These are phyloP conservation scores for Campoletis sonorensis DNA, from an alignment of 1,140 invertebrate species.

Conservation along the genomic window DNA sequence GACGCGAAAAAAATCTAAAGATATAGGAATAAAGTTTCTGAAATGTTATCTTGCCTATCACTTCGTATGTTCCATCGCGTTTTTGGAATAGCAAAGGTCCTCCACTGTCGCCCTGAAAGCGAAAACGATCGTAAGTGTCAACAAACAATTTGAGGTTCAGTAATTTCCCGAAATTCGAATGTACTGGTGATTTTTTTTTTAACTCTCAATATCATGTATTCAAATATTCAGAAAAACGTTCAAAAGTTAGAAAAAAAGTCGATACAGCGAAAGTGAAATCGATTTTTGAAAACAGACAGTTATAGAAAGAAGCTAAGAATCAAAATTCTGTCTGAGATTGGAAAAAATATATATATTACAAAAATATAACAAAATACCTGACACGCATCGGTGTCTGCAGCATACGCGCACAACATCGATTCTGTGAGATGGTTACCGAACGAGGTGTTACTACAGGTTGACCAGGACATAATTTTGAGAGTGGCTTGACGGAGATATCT, in stretches of 20 bases:
- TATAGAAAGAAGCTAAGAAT: too few species aligned
- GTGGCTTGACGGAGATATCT: conserved; percentile 77
- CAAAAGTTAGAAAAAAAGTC: background rate
- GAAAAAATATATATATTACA: too few species aligned
- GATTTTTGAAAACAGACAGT: too few species aligned
- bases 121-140: background rate
- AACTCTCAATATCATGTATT: background rate
- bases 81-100: conserved; percentile 74
- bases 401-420: conserved; percentile 77
- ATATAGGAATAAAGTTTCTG: too few species aligned
- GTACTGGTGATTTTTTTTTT: background rate
- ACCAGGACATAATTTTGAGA: conserved; percentile 72
- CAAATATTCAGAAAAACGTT: background rate
- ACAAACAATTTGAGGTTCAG: background rate
- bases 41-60: conserved; percentile 67
- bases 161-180: background rate
- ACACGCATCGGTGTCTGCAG: conserved; percentile 78
- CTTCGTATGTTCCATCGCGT: conserved; percentile 70
- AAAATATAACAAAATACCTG: conserved; percentile 71
- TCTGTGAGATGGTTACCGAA: conserved; percentile 71
- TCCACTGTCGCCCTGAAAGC: conserved; percentile 81
- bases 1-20: too few species aligned
- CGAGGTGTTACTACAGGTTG: conserved; percentile 71
- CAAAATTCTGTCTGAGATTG: too few species aligned
- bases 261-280: background rate